Evolutionary conservation across 2,113 vertebrate species (phyloP).

Genomic region (Corythornis vintsioides): DNA sequence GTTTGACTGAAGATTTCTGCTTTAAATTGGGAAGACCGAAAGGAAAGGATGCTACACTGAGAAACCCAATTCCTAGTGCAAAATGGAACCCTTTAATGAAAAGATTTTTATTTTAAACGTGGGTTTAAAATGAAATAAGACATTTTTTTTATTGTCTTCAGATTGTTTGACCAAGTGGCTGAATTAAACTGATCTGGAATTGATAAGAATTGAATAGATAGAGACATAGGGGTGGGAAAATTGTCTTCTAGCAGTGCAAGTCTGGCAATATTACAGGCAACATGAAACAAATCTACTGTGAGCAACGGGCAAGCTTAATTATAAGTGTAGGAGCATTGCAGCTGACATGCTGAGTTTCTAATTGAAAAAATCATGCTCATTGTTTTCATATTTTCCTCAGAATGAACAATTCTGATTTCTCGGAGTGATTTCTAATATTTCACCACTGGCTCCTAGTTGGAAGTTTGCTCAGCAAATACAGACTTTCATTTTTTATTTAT

Average conservation of each 20-base stretch:
- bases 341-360: neutral
- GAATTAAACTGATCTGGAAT: neutral
- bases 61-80: neutral
- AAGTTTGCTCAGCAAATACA: neutral
- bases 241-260: neutral
- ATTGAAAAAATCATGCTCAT: neutral
- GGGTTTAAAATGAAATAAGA: neutral
- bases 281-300: neutral
- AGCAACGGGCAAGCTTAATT: neutral
- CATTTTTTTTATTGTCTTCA: neutral
- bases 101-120: neutral
- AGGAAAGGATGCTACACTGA: neutral
- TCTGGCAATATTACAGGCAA: neutral
- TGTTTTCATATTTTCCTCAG: neutral
- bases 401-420: neutral
- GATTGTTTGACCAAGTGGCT: neutral
- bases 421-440: neutral
- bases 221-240: neutral
- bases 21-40: neutral
- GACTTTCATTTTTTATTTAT: neutral
- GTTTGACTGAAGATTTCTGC: neutral
- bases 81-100: neutral
- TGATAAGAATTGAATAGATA: neutral
- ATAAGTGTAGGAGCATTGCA: neutral
- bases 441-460: neutral